Percentiles rank a stretch among this genome's conserved stretches.
phyloP scores from a whole-genome alignment of 2,797 vertebrate species.

The Gila robusta region DNA sequence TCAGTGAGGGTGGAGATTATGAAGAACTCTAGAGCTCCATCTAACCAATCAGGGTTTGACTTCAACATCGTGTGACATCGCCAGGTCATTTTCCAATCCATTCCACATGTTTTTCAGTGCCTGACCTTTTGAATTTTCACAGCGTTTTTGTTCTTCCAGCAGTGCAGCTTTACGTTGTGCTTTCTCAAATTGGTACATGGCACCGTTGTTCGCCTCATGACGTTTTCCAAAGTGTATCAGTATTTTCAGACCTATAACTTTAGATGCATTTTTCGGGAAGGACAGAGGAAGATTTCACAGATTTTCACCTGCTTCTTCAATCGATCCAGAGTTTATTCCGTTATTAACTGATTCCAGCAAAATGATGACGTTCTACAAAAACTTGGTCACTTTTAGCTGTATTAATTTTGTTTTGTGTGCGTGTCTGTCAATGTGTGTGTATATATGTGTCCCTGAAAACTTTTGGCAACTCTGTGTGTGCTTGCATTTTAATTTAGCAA shows the following conservation, averaged over 20 bases:
- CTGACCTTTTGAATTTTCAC: slow-evolving; percentile 23
- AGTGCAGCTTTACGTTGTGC: slow-evolving; percentile 1
- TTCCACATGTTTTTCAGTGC: slow-evolving; percentile 41
- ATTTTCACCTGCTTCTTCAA: not conserved
- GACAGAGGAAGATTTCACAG: not conserved
- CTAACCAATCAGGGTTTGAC: slow-evolving; percentile 60
- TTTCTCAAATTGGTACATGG: not conserved
- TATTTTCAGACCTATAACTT: not conserved
- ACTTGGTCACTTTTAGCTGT: not conserved
- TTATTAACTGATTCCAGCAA: slow-evolving; percentile 6
- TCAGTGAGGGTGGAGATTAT: slow-evolving; percentile 79
- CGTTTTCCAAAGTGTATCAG: not conserved
- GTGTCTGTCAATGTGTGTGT: slow-evolving; percentile 7
- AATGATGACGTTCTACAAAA: not conserved
- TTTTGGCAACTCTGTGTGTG: not conserved
- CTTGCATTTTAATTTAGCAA: slow-evolving; percentile 4
- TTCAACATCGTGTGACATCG: slow-evolving; percentile 16
- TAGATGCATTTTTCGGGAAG: not conserved
- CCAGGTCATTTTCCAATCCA: slow-evolving; percentile 14
- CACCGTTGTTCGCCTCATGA: not conserved
- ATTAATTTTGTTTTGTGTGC: slow-evolving; percentile 3
- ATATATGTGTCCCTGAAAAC: slow-evolving; percentile 4
- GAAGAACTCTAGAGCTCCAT: slow-evolving; percentile 76
- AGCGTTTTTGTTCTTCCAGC: slow-evolving; percentile 29
- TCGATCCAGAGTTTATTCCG: slow-evolving; percentile 10